Conservation (phyloP, 2,888 invertebrate species). For the Crepidodera aurea region DNA sequence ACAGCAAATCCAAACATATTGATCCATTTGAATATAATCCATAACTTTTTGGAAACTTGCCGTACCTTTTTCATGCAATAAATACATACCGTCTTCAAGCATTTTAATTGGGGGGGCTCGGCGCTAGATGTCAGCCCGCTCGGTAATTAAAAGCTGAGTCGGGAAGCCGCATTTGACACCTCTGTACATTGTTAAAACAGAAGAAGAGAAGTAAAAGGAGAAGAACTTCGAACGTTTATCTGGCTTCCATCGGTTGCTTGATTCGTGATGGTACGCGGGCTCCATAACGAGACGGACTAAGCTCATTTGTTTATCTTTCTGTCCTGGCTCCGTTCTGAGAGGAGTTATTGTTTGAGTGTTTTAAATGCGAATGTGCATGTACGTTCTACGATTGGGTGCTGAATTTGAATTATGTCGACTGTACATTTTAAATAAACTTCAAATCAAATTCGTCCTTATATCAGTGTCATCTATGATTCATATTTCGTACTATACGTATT, state of each 20-base stretch:
- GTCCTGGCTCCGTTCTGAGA: background rate
- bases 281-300: slow-evolving; percentile 57
- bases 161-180: slow-evolving; percentile 62
- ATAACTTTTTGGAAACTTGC: background rate
- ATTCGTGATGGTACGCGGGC: slow-evolving; percentile 56
- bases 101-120: slow-evolving; percentile 62
- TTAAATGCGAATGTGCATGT: slow-evolving; percentile 21
- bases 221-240: slow-evolving; percentile 50
- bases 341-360: slow-evolving; percentile 34
- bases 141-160: slow-evolving; percentile 61
- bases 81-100: slow-evolving; percentile 30
- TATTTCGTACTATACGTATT: no score
- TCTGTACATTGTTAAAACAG: slow-evolving; percentile 59
- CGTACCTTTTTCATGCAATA: background rate
- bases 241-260: slow-evolving; percentile 51
- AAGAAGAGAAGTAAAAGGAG: slow-evolving; percentile 25
- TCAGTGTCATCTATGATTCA: no score
- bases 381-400: no score
- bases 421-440: no score
- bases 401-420: no score
- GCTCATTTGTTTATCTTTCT: slow-evolving; percentile 59
- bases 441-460: no score
- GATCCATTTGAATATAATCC: no score
- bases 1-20: no score
- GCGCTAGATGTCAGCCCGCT: slow-evolving; percentile 58